Evolutionary conservation across 2,888 invertebrate genomes (phyloP).

Genomic region (Ochropacha duplaris): DNA sequence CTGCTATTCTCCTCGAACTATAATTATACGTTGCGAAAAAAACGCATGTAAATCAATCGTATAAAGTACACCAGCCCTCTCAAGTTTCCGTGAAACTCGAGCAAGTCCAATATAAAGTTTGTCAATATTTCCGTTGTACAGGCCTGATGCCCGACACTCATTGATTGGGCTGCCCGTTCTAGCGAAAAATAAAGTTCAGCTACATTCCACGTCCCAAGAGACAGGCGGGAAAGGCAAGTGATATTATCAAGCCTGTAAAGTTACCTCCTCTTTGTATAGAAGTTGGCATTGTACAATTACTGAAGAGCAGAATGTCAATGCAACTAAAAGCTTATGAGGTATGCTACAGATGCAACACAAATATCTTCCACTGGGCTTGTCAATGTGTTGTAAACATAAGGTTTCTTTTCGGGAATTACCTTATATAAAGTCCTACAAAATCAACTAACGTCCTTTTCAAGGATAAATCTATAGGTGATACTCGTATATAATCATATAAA

Average conservation of each 20-base stretch:
- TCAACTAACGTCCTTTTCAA: too few relatives aligned
- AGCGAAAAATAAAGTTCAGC: slow-evolving; percentile 66
- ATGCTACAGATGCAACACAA: too few relatives aligned
- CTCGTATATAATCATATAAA: too few relatives aligned
- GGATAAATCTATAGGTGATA: too few relatives aligned
- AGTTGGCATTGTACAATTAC: too few relatives aligned
- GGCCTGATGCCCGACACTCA: slow-evolving; percentile 58
- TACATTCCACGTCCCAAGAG: slow-evolving; percentile 30
- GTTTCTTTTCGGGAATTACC: too few relatives aligned
- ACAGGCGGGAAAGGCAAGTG: slow-evolving; percentile 11
- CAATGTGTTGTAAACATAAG: too few relatives aligned
- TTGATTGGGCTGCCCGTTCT: slow-evolving; percentile 65
- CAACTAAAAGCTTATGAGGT: too few relatives aligned
- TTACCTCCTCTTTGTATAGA: not conserved
- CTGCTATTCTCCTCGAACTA: too few relatives aligned
- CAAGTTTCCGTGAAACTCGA: slow-evolving; percentile 39
- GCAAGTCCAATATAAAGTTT: slow-evolving; percentile 70
- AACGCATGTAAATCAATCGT: slow-evolving; percentile 21
- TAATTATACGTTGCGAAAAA: slow-evolving; percentile 1
- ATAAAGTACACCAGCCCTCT: slow-evolving; percentile 22
- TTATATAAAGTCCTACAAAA: too few relatives aligned
- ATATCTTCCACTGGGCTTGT: too few relatives aligned
- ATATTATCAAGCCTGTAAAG: slow-evolving; percentile 8
- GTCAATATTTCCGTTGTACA: slow-evolving; percentile 69
- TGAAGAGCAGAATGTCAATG: too few relatives aligned